Percentiles rank a stretch among this genome's conserved stretches.
Conservation (phyloP, 2,113 vertebrate species). For the Cavia porcellus region DNA sequence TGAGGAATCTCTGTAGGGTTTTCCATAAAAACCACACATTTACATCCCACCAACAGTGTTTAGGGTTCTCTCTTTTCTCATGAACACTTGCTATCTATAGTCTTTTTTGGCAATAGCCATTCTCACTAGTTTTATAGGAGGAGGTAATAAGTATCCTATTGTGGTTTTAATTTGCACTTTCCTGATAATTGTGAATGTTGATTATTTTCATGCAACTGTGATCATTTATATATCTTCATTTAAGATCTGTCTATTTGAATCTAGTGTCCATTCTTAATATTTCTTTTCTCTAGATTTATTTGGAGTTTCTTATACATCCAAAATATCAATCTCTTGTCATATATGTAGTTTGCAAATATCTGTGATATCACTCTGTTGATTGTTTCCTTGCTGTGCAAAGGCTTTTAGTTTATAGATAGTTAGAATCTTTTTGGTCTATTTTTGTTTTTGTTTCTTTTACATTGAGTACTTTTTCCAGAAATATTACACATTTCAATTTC, state of each 20-base stretch:
- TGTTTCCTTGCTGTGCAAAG: neutral
- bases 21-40: neutral
- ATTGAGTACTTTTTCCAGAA: neutral
- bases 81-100: neutral
- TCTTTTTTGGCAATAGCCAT: neutral
- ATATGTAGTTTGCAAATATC: neutral
- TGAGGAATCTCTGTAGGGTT: neutral
- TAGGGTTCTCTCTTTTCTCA: neutral
- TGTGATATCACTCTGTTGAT: neutral
- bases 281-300: neutral
- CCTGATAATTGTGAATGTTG: neutral
- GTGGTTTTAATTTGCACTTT: neutral
- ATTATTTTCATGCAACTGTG: neutral
- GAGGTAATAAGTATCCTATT: neutral
- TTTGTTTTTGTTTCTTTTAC: neutral
- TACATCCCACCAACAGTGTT: neutral
- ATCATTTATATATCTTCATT: neutral
- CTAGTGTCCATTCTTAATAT: neutral
- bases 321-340: neutral
- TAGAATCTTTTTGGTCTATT: neutral
- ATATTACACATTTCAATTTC: neutral
- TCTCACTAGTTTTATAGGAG: neutral
- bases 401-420: neutral
- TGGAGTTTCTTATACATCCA: neutral
- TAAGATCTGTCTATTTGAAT: neutral